Evolutionary conservation across 2,888 invertebrate species (phyloP).

Genomic region (Emmelina monodactyla): DNA sequence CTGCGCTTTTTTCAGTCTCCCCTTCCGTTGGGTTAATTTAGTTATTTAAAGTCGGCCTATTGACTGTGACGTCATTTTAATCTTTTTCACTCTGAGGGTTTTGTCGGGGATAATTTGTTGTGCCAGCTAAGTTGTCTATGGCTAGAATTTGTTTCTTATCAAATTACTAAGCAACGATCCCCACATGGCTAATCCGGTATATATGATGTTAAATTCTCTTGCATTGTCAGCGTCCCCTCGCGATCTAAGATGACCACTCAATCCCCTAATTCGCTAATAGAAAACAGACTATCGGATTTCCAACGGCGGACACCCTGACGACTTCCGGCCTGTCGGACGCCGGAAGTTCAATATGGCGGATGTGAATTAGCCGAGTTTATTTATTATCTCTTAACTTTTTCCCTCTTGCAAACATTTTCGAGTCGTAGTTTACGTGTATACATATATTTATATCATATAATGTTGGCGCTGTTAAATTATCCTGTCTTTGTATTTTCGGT

Average conservation of each 20-base stretch:
- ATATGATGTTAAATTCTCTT: slow-evolving; percentile 1
- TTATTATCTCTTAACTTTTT: background rate
- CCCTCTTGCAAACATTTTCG: background rate
- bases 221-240: slow-evolving; percentile 3
- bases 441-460: too few relatives aligned
- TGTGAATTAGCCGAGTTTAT: slow-evolving; percentile 3
- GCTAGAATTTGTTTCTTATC: too few relatives aligned
- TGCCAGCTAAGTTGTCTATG: too few relatives aligned
- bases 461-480: too few relatives aligned
- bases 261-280: slow-evolving; percentile 61
- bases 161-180: background rate
- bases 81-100: too few relatives aligned
- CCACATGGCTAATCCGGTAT: background rate
- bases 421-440: too few relatives aligned
- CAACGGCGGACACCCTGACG: slow-evolving; percentile 37
- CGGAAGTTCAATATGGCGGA: slow-evolving; percentile 37
- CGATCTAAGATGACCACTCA: slow-evolving; percentile 20
- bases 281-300: slow-evolving; percentile 54
- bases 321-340: slow-evolving; percentile 44
- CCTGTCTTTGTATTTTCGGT: too few relatives aligned
- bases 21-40: background rate
- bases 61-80: too few relatives aligned
- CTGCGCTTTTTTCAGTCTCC: background rate
- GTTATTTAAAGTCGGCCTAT: too few relatives aligned
- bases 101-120: too few relatives aligned